phyloP scores from a whole-genome alignment of 2,888 invertebrate species.

The Prosapia bicincta region DNA sequence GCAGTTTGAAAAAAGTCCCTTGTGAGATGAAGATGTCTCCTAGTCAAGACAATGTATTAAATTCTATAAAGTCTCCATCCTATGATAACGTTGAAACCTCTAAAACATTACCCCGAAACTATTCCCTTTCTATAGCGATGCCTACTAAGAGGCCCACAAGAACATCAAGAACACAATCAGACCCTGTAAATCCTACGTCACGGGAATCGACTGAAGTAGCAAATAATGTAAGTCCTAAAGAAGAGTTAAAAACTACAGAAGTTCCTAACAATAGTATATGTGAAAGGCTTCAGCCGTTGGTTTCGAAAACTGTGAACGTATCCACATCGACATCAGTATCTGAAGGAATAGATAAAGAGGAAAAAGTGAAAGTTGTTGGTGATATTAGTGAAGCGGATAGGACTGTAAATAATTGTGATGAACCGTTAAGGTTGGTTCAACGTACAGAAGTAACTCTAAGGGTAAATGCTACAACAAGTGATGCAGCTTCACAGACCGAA shows the following conservation, averaged over 20 bases:
- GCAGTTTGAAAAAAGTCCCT: background rate
- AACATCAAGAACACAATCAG: conserved; percentile 40
- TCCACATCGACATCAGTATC: conserved; percentile 10
- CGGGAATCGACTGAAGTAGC: conserved; percentile 14
- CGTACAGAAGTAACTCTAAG: conserved; percentile 60
- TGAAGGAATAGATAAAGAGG: background rate
- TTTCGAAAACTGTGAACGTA: background rate
- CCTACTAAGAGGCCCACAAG: conserved; percentile 41
- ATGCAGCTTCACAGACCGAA: conserved; percentile 58
- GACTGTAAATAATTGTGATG: conserved; percentile 10
- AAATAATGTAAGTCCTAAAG: conserved; percentile 11
- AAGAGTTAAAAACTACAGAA: background rate
- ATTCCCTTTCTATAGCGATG: conserved; percentile 36
- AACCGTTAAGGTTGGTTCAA: conserved; percentile 54
- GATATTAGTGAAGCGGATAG: conserved; percentile 3
- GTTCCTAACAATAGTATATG: background rate
- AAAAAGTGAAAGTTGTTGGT: background rate
- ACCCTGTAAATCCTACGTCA: conserved; percentile 33
- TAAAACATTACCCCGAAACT: conserved; percentile 37
- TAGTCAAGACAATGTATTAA: conserved; percentile 23
- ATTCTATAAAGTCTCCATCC: conserved; percentile 9
- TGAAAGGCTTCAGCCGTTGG: background rate
- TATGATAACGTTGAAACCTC: conserved; percentile 24
- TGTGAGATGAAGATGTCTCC: background rate
- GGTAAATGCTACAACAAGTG: conserved; percentile 57